phyloP scores from a whole-genome alignment of 2,113 vertebrate genomes.

The Isichthys henryi region DNA sequence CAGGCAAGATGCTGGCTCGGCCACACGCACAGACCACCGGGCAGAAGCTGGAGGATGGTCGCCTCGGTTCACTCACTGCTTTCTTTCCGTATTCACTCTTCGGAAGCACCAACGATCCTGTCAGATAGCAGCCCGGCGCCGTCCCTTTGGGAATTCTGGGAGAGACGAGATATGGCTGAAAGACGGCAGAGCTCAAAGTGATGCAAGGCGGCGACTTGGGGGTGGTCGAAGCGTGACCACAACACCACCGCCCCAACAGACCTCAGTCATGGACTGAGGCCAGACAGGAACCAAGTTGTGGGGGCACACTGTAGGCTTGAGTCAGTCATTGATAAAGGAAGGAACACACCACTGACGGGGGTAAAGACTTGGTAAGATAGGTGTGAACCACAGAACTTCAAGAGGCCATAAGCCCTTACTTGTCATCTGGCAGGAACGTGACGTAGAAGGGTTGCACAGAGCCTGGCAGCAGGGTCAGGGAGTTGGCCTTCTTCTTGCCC shows the following conservation, averaged over 20 bases:
- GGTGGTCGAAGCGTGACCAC: neutral
- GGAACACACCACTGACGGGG: neutral
- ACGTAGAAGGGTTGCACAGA: constrained; percentile 84
- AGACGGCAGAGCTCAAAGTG: neutral
- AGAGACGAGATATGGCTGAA: neutral
- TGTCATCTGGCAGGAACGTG: constrained; percentile 89
- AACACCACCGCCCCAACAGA: neutral
- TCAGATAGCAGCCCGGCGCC: constrained; percentile 86
- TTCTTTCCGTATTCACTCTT: constrained; percentile 97
- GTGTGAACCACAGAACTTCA: neutral
- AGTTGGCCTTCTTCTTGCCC: constrained; percentile 91
- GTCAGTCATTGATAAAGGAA: neutral
- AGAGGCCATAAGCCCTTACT: constrained; percentile 63
- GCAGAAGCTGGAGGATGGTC: neutral
- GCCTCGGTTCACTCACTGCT: constrained; percentile 81
- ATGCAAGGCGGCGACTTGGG: neutral
- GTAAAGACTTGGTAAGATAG: neutral
- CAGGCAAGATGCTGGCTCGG: neutral
- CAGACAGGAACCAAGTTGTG: neutral
- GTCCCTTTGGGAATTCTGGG: constrained; percentile 87
- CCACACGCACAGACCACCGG: neutral
- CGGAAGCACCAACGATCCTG: constrained; percentile 81
- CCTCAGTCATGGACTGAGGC: neutral
- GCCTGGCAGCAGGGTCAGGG: constrained; percentile 76
- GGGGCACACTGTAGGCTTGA: neutral